phyloP scores from a whole-genome alignment of 2,888 invertebrate genomes.

The Dynastes grantii region DNA sequence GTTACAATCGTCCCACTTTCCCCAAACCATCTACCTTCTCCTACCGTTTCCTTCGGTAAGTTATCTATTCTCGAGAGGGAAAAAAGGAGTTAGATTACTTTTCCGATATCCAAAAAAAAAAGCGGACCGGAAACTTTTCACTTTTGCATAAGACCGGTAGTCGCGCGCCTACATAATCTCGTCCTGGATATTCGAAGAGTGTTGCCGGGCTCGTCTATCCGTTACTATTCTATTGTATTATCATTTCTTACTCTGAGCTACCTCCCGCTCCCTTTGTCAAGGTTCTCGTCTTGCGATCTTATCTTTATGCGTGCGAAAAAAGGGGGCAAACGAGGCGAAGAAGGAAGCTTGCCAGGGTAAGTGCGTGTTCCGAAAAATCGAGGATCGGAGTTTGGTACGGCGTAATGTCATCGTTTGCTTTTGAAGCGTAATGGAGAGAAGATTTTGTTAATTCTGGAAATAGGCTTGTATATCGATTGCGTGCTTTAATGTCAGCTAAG shows the following conservation, averaged over 20 bases:
- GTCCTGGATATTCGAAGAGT: slow-evolving; percentile 15
- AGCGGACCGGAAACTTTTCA: slow-evolving; percentile 36
- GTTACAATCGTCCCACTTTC: not conserved
- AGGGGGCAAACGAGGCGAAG: not conserved
- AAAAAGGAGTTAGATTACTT: slow-evolving; percentile 41
- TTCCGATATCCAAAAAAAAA: slow-evolving; percentile 38
- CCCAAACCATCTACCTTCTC: not conserved
- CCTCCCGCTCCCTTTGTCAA: too few species aligned
- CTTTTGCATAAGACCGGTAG: slow-evolving; percentile 34
- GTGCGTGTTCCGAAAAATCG: not conserved
- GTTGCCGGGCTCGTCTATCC: slow-evolving; percentile 21
- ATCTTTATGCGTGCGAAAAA: slow-evolving; percentile 9
- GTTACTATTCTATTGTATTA: slow-evolving; percentile 44
- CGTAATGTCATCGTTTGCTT: too few species aligned
- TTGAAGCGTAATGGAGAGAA: too few species aligned
- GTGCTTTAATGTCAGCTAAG: too few species aligned
- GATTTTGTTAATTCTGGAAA: too few species aligned
- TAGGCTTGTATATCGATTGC: too few species aligned
- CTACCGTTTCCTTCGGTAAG: not conserved
- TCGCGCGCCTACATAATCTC: slow-evolving; percentile 27
- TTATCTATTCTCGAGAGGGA: slow-evolving; percentile 17
- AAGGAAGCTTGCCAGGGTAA: not conserved
- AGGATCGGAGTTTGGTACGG: too few species aligned
- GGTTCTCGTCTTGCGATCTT: slow-evolving; percentile 19
- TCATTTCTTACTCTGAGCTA: slow-evolving; percentile 33